These are phyloP conservation scores for Heliconius sara DNA, from an alignment of 2,888 invertebrate genomes.

Conservation along the genomic window DNA sequence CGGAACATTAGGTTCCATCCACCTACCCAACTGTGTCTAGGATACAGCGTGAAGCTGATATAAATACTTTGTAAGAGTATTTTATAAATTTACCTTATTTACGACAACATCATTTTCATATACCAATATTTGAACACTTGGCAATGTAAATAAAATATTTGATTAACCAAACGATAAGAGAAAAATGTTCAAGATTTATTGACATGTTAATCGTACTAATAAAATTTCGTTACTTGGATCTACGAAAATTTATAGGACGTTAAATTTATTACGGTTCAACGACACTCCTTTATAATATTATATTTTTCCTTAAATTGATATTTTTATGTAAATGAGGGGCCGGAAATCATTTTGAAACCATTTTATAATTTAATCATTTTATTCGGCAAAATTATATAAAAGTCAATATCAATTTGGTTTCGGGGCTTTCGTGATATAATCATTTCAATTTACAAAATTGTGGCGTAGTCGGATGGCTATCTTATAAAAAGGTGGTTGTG, in stretches of 20 bases:
- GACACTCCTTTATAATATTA: background rate
- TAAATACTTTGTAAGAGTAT: background rate
- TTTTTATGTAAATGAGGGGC: conserved; percentile 6
- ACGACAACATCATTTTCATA: background rate
- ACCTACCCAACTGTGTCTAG: too few species aligned
- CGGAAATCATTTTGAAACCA: background rate
- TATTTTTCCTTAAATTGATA: conserved; percentile 9
- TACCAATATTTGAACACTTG: background rate
- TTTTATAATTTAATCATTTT: background rate
- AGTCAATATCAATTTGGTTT: background rate
- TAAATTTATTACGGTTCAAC: conserved; percentile 38
- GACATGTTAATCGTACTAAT: conserved; percentile 36
- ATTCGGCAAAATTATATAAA: background rate
- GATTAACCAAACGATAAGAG: conserved; percentile 9
- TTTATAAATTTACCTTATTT: background rate
- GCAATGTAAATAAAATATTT: conserved; percentile 16
- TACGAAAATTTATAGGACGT: conserved; percentile 32
- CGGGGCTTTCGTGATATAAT: too few species aligned
- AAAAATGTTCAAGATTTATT: conserved; percentile 30
- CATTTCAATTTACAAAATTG: too few species aligned
- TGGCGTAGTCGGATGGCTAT: too few species aligned
- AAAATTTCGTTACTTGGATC: conserved; percentile 33
- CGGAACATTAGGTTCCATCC: too few species aligned
- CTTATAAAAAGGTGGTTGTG: too few species aligned
- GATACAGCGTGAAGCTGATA: background rate